These are phyloP conservation scores for Rhea americana DNA, from an alignment of 2,113 vertebrate genomes.

Conservation along the genomic window DNA sequence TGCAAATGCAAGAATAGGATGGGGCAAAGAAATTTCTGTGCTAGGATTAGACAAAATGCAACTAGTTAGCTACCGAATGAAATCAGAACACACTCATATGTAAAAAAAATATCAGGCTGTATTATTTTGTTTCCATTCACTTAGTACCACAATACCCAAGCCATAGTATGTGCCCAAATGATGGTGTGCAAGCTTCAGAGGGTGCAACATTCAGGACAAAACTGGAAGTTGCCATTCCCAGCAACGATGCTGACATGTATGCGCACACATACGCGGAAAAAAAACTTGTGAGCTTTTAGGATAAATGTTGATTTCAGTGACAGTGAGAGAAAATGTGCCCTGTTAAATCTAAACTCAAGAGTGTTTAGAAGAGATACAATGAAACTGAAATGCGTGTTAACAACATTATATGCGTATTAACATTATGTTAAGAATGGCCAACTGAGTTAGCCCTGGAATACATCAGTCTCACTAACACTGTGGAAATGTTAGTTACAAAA, in stretches of 20 bases:
- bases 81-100: not conserved
- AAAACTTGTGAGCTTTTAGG: not conserved
- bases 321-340: not conserved
- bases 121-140: not conserved
- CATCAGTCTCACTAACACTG: not conserved
- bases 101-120: not conserved
- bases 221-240: not conserved
- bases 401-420: not conserved
- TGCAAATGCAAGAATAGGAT: not conserved
- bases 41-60: not conserved
- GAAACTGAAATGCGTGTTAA: not conserved
- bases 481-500: not conserved
- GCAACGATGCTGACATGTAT: not conserved
- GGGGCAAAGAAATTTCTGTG: not conserved
- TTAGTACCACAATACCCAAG: not conserved
- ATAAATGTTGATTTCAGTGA: not conserved
- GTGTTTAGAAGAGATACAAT: not conserved
- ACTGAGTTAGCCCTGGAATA: not conserved
- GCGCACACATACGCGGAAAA: not conserved
- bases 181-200: not conserved
- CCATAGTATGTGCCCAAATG: not conserved
- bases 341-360: not conserved
- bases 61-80: not conserved
- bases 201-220: not conserved
- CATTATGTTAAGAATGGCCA: not conserved